phyloP scores from a whole-genome alignment of 1,140 invertebrate species.

The Episyrphus balteatus region DNA sequence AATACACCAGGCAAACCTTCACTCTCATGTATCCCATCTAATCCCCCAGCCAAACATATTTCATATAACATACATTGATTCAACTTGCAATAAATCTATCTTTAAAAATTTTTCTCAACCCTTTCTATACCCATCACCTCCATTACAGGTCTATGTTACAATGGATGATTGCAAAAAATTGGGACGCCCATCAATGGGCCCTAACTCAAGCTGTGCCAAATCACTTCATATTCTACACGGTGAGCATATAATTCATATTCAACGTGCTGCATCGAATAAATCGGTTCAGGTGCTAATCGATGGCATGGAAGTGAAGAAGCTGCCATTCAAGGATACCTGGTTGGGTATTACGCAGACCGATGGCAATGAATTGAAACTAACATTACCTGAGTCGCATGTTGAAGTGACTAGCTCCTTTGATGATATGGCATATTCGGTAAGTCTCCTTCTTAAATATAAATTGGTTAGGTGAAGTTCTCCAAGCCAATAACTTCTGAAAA shows the following conservation, averaged over 20 bases:
- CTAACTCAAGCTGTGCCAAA: slow-evolving; percentile 22
- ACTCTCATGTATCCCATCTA: too few relatives aligned
- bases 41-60: too few relatives aligned
- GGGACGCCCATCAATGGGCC: slow-evolving; percentile 10
- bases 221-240: slow-evolving; percentile 48
- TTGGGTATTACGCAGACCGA: slow-evolving; percentile 34
- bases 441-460: slow-evolving; percentile 7
- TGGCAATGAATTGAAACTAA: slow-evolving; percentile 40
- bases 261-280: slow-evolving; percentile 23
- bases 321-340: slow-evolving; percentile 44
- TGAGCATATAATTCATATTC: slow-evolving; percentile 49
- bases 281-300: slow-evolving; percentile 22
- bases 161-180: slow-evolving; percentile 31
- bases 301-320: slow-evolving; percentile 36
- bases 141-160: slow-evolving; percentile 22
- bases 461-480: background rate
- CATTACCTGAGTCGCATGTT: slow-evolving; percentile 39
- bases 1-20: too few relatives aligned
- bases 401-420: slow-evolving; percentile 40
- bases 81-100: too few relatives aligned
- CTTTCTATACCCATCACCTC: background rate
- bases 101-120: too few relatives aligned
- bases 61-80: too few relatives aligned
- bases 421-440: slow-evolving; percentile 50
- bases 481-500: too few relatives aligned